These are phyloP conservation scores for Rhinophrynus dorsalis DNA, from an alignment of 2,797 vertebrate genomes.

Conservation along the genomic window DNA sequence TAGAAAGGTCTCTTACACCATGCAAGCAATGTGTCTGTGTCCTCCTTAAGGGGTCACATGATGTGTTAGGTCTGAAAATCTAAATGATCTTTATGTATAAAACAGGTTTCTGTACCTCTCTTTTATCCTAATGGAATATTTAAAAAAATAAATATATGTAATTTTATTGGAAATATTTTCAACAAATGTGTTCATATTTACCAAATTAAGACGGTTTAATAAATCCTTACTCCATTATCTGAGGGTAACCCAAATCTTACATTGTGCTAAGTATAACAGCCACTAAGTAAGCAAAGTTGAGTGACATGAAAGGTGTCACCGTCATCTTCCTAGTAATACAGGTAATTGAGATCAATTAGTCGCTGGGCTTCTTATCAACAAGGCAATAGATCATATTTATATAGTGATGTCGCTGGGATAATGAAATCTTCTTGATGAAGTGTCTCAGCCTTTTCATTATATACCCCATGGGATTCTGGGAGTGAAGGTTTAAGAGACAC, in stretches of 20 bases:
- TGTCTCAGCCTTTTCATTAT: constrained; percentile 34
- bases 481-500: constrained; percentile 1
- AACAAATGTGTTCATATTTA: too few relatives aligned
- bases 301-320: neutral
- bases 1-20: too few relatives aligned
- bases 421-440: constrained; percentile 46
- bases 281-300: neutral
- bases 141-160: too few relatives aligned
- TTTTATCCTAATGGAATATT: too few relatives aligned
- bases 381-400: constrained; percentile 40
- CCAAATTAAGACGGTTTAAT: neutral
- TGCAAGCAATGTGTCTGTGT: too few relatives aligned
- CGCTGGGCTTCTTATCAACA: constrained; percentile 29
- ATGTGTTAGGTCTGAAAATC: too few relatives aligned
- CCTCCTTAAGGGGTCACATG: too few relatives aligned
- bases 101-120: too few relatives aligned
- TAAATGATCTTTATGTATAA: too few relatives aligned
- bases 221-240: neutral
- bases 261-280: neutral
- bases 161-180: too few relatives aligned
- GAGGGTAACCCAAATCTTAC: neutral
- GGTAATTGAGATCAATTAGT: constrained; percentile 38
- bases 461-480: constrained; percentile 21
- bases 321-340: constrained; percentile 16
- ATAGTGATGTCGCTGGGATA: constrained; percentile 27